Base-by-base conservation (phyloP, 37 sponge, comb jelly and placozoan species). In the Ianthella basta region DNA sequence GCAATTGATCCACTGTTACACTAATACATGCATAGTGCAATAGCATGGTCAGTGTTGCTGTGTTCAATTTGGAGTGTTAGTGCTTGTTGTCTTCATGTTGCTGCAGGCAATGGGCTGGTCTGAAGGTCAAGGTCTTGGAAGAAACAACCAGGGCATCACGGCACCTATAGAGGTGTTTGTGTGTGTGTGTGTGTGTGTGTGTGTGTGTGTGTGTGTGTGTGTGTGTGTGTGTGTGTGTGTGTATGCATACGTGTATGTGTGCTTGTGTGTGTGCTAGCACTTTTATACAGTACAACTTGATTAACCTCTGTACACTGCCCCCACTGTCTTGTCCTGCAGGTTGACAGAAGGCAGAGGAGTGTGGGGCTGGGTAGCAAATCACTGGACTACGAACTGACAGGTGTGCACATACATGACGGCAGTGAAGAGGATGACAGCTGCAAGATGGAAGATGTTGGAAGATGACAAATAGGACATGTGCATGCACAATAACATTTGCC, bases 31-130 rank as follows among this genome's bases (percentile, higher is more conserved):
- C n/a, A n/a, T n/a, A n/a, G n/a, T n/a, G n/a, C n/a, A n/a, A n/a
- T n/a, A n/a, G n/a, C n/a, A n/a, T n/a, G n/a, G n/a, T n/a, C n/a
- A n/a, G n/a, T n/a, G n/a, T n/a, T n/a, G n/a, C n/a, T n/a, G n/a
- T n/a, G n/a, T n/a, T n/a, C n/a, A n/a, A n/a, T n/a, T n/a, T n/a
- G n/a, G n/a, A 44, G 50, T 44, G n/a, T 44, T 44, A 44, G 50
- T 8, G 8, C 8, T n/a, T 38, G 68, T 21, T 72, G 32, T 80
- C 0, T 10, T 63, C 20, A 50, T 0, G 80, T 54, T 60, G 24
- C 25, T 38, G 19, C 24, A 94, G 95, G 95, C 95, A 1, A 94
- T 94, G 95, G 95, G 95, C 21, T 94, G 95, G 95, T 80, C 57
- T 84, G 89, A 91, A 57, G 95, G 95, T 53, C 85, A 94, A 80